A percentile compares a stretch with the other conserved stretches of the same genome.
Evolutionary conservation across 2,888 invertebrate species (phyloP).

Genomic region (Epsilonema sp.): DNA sequence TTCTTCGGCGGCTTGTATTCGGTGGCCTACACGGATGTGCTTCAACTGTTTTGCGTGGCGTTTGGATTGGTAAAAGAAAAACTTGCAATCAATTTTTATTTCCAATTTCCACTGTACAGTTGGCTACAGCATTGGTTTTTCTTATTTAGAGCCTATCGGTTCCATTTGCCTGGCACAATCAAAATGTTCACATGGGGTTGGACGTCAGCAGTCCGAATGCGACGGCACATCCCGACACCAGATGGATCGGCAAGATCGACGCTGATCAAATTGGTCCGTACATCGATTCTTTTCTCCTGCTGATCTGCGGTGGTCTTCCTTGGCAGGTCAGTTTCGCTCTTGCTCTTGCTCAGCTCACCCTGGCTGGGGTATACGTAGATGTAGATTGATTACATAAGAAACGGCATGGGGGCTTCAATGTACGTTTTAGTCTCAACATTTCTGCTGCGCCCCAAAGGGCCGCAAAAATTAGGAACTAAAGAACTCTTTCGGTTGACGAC

Average conservation of each 20-base stretch:
- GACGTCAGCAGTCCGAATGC: too few species aligned
- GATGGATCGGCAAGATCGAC: conserved; percentile 1
- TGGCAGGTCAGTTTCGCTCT: conserved; percentile 57
- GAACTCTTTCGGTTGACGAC: too few species aligned
- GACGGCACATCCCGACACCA: not conserved
- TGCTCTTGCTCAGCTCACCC: too few species aligned
- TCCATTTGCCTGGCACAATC: conserved; percentile 5
- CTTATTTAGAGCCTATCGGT: not conserved
- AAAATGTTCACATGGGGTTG: not conserved
- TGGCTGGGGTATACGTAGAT: too few species aligned
- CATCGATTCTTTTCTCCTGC: conserved; percentile 58
- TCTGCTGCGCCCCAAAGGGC: too few species aligned
- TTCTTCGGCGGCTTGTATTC: conserved; percentile 87
- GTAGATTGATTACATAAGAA: too few species aligned
- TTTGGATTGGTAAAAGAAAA: conserved; percentile 48
- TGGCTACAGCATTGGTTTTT: not conserved
- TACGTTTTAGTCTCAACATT: too few species aligned
- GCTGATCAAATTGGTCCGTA: conserved; percentile 38
- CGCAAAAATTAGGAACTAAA: too few species aligned
- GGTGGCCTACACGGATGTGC: conserved; percentile 90
- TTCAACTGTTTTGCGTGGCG: conserved; percentile 87
- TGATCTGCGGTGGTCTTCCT: conserved; percentile 78
- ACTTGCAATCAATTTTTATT: too few species aligned
- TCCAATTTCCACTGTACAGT: too few species aligned
- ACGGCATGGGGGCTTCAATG: too few species aligned